A percentile compares a stretch with the other conserved stretches of the same genome.
These are phyloP conservation scores for Grapholita molesta DNA, from an alignment of 1,140 invertebrate species.

Conservation along the genomic window DNA sequence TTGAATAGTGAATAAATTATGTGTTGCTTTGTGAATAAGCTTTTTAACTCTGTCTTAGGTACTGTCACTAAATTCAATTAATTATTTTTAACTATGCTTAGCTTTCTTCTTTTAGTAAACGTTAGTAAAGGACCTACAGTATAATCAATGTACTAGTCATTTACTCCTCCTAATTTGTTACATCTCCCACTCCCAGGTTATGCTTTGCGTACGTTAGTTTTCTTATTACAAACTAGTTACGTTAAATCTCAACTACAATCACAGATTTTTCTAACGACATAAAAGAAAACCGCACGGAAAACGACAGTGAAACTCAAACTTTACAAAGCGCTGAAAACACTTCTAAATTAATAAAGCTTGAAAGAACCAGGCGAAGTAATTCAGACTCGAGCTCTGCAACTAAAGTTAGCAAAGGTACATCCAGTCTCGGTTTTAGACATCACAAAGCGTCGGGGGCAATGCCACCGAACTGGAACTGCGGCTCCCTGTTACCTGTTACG, in stretches of 20 bases:
- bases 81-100: neutral
- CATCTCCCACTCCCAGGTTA: too few species aligned
- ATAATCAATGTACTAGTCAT: too few species aligned
- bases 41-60: neutral
- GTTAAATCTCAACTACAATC: neutral
- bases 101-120: too few species aligned
- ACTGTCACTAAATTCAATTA: neutral
- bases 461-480: conserved; percentile 9
- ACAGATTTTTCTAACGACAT: neutral
- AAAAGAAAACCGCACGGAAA: neutral
- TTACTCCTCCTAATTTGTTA: too few species aligned
- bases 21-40: neutral
- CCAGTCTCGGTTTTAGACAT: conserved; percentile 11
- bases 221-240: neutral
- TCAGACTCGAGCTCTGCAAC: neutral
- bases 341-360: conserved; percentile 5
- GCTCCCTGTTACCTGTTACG: conserved; percentile 10
- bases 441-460: conserved; percentile 5
- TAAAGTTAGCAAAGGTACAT: conserved; percentile 4
- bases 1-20: too few species aligned
- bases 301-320: neutral
- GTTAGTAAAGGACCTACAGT: too few species aligned
- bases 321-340: neutral
- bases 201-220: neutral
- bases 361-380: conserved; percentile 4